Conservation (phyloP, 2,797 vertebrate species). For the Pteronotus mesoamericanus region DNA sequence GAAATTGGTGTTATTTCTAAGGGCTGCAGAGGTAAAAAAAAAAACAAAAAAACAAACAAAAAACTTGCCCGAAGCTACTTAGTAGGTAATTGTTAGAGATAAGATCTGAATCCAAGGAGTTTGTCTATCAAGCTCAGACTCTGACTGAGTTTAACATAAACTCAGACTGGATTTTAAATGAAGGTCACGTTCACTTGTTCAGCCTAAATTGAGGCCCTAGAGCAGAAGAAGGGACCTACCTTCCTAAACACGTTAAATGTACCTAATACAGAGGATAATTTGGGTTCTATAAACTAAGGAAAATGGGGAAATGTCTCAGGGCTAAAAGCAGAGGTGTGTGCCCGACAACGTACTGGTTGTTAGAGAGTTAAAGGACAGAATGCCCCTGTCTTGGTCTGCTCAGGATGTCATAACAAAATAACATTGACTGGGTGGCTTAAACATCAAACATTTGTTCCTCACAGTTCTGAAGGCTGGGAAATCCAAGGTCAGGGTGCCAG, state of each 20-base stretch:
- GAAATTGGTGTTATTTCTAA: neutral
- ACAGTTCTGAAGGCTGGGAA: neutral
- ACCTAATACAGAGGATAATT: neutral
- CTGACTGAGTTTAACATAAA: too few species aligned
- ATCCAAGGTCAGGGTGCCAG: neutral
- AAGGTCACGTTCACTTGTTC: neutral
- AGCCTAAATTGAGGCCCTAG: neutral
- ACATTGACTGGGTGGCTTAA: neutral
- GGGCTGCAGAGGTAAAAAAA: neutral
- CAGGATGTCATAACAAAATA: neutral
- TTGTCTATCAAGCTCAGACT: neutral
- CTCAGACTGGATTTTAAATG: neutral
- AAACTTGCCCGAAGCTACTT: neutral
- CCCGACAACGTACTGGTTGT: accelerated
- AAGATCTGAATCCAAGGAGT: neutral
- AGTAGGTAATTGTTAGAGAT: neutral
- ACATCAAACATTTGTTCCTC: neutral
- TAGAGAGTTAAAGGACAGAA: neutral
- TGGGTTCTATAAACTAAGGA: neutral
- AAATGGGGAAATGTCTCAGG: neutral
- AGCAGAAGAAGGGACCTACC: neutral
- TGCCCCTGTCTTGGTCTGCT: neutral
- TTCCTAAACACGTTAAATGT: neutral
- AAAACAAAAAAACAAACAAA: neutral
- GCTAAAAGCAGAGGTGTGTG: neutral